Base-by-base conservation (phyloP, 2,797 vertebrate species). In the Hipposideros larvatus region DNA sequence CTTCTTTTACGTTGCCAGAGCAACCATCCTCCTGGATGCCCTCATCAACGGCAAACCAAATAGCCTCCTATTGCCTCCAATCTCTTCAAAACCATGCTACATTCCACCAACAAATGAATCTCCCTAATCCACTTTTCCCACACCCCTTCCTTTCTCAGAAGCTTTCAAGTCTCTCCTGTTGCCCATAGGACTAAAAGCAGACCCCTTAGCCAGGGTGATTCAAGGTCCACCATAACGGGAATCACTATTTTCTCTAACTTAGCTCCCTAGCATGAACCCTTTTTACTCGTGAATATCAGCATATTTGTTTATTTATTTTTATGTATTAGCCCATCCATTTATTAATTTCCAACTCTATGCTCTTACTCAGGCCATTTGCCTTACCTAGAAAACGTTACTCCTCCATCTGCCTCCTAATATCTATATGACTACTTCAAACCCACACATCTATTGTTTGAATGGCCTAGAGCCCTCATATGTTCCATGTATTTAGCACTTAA, bases 11-110 rank as follows among this genome's bases (percentile, higher is more conserved):
- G 21, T 43, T 80, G 65, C 19, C 63, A 63, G 4, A 68, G 88
- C 77, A 61, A 18, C 14, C 31, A 21, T 26, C 63, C 43, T 41
- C 9, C n/a, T 21, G n/a, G 53, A 57, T 43, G 19, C 22, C 26
- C 5, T 41, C 57, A 43, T 92, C 37, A 14, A 16, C n/a, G 37
- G 37, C 61, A 37, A 11, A 53, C 48, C 55, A 55, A 92, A 16
- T 7, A 79, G 77, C 61, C 59, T 93, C 21, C 65, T n/a, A 16
- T 48, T 82, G 55, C 80, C 61, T 87, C 66, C 31, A 93, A 0
- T 65, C 57, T 96, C 65, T 92, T 90, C 80, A 93, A 79, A 96
- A 86, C 73, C 31, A 46, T 87, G 87, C 46, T 63, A 63, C 88
- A 37, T 86, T 78, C 93, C 46, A 86, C 74, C 65, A 90, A 87